Base-by-base conservation (phyloP, 2,888 invertebrate genomes). In the Ferrisia virgata region DNA sequence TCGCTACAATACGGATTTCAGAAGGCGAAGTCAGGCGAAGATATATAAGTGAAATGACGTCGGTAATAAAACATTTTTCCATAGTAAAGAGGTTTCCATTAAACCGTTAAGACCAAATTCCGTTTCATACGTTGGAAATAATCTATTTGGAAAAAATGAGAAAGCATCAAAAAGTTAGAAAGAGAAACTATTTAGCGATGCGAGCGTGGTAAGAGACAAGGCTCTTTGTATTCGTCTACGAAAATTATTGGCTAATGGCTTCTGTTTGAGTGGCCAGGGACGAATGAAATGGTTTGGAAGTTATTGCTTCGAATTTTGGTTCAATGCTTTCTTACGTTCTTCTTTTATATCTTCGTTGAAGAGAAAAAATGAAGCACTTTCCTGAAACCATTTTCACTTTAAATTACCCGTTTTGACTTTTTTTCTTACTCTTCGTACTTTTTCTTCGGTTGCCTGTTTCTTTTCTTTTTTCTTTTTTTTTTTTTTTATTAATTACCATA, bases 241-340 rank as follows among this genome's bases (percentile, higher is more conserved):
- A 83, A 83, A 83, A 83, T 83, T 83, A 83, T 83, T 83, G 76
- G 83, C 83, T 83, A 83, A 83, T 83, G 83, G 83, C 83, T 83
- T 83, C 83, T 83, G 83, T 83, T 83, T 72, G 83, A 83, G 83
- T 72, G 83, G 83, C 83, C 83, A 83, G 83, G 83, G 83, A 83
- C 83, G 83, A 83, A 83, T 84, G 84, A 84, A 84, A 79, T 79
- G 79, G 84, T 84, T 84, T 84, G 84, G 79, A 79, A 84, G 64
- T 79, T 79, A 84, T 84, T 79, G 53, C 84, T 84, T 79, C 58
- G 58, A 84, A 84, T 82, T 84, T 85, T 87, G 78, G 87, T 87
- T 83, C 87, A 87, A 78, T 87, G 87, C 83, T 87, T 87, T 86
- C 87, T 87, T 79, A 87, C 87, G 69, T 87, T 87, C 85, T 87